phyloP scores from a whole-genome alignment of 2,113 vertebrate genomes.

The Oryzias melastigma region DNA sequence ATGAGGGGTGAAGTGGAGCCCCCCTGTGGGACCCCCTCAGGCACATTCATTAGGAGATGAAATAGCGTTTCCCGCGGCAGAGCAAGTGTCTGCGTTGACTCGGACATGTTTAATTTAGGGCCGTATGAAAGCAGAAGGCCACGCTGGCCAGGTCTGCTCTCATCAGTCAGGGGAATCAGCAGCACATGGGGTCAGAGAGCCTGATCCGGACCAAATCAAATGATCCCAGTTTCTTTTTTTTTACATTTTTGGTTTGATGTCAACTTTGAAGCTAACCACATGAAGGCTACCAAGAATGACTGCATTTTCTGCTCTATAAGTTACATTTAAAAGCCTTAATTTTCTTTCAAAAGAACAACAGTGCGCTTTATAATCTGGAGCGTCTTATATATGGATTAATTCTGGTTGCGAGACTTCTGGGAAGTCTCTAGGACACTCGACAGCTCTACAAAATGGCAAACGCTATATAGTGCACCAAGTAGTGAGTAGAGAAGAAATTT shows the following conservation, averaged over 20 bases:
- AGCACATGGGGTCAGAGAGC: slow-evolving; percentile 20
- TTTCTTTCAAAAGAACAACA: too few relatives aligned
- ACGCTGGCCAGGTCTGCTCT: slow-evolving; percentile 48
- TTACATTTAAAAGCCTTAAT: too few relatives aligned
- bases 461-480: too few relatives aligned
- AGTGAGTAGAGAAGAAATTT: too few relatives aligned
- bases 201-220: slow-evolving; percentile 19
- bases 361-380: too few relatives aligned
- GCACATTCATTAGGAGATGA: slow-evolving; percentile 84
- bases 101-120: slow-evolving; percentile 78
- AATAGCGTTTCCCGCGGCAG: slow-evolving; percentile 75
- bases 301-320: too few relatives aligned
- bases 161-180: slow-evolving; percentile 38
- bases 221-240: slow-evolving; percentile 23
- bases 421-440: too few relatives aligned
- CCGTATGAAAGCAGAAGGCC: slow-evolving; percentile 55
- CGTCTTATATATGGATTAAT: too few relatives aligned
- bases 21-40: slow-evolving; percentile 76
- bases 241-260: slow-evolving; percentile 8
- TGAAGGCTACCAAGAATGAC: slow-evolving; percentile 15
- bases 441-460: too few relatives aligned
- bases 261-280: slow-evolving; percentile 24
- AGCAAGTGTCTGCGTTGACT: slow-evolving; percentile 61
- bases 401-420: too few relatives aligned
- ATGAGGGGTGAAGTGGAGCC: slow-evolving; percentile 80